Percentiles rank a stretch among this genome's conserved stretches.
These are phyloP conservation scores for Synergus japonicus DNA, from an alignment of 2,888 invertebrate genomes.

Conservation along the genomic window DNA sequence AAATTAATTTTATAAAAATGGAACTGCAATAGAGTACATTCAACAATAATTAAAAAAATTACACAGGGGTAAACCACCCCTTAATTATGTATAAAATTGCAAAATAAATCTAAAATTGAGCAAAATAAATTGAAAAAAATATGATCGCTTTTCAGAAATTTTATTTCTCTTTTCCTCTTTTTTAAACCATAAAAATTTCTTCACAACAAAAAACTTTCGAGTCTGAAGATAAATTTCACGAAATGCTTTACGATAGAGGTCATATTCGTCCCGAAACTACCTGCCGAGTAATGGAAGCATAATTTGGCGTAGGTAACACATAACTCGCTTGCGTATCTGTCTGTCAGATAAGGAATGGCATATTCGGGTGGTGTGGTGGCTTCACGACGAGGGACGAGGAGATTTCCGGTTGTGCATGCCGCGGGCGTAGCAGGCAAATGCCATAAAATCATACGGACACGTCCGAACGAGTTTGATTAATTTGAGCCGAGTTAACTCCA, in stretches of 20 bases:
- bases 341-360: conserved; percentile 62
- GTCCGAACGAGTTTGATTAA: conserved; percentile 68
- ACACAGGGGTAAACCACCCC: too few species aligned
- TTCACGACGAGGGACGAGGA: conserved; percentile 15
- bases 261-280: conserved; percentile 40
- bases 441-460: conserved; percentile 61
- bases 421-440: conserved; percentile 41
- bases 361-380: conserved; percentile 51
- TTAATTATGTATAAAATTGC: too few species aligned
- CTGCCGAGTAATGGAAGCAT: conserved; percentile 49
- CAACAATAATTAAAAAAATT: too few species aligned
- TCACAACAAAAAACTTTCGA: not conserved
- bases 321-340: conserved; percentile 59
- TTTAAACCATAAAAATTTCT: not conserved
- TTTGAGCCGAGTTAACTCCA: conserved; percentile 61
- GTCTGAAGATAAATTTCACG: conserved; percentile 12
- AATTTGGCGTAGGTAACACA: conserved; percentile 60
- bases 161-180: not conserved
- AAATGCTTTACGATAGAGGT: conserved; percentile 46
- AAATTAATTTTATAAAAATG: too few species aligned
- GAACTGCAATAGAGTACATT: too few species aligned
- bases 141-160: too few species aligned
- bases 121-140: too few species aligned
- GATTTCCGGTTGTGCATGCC: conserved; percentile 44
- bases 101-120: too few species aligned